These are phyloP conservation scores for Arothron firmamentum DNA, from an alignment of 2,113 vertebrate genomes.

Conservation along the genomic window DNA sequence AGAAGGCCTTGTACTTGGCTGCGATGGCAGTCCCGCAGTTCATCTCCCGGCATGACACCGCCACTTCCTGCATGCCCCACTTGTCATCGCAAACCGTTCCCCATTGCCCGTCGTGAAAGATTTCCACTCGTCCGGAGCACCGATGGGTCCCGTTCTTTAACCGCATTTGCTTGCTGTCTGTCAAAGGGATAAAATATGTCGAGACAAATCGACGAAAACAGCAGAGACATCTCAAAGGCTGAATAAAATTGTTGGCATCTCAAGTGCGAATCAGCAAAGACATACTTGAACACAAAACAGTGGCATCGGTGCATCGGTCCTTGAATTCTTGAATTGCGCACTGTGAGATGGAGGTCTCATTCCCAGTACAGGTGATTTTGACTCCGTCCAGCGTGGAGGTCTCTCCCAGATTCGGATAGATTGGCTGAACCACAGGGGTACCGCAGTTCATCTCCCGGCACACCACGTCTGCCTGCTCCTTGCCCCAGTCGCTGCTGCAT, in stretches of 20 bases:
- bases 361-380: constrained; percentile 52
- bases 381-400: background rate
- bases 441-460: constrained; percentile 58
- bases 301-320: constrained; percentile 36
- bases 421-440: background rate
- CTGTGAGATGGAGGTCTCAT: constrained; percentile 51
- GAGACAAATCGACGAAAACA: too few species aligned
- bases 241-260: too few species aligned
- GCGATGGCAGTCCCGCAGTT: constrained; percentile 47
- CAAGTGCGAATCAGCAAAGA: background rate
- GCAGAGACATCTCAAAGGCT: too few species aligned
- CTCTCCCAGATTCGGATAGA: constrained; percentile 12
- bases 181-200: background rate
- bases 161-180: constrained; percentile 52
- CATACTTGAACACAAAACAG: constrained; percentile 51
- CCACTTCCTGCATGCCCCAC: constrained; percentile 61
- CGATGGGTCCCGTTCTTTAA: constrained; percentile 52
- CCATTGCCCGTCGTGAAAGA: constrained; percentile 54
- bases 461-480: constrained; percentile 5
- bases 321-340: constrained; percentile 34
- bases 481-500: constrained; percentile 40
- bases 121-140: constrained; percentile 62
- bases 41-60: constrained; percentile 52
- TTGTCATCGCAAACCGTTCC: constrained; percentile 65
- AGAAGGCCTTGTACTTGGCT: constrained; percentile 51